Evolutionary conservation across 2,797 vertebrate species (phyloP), one percentile per base, ranked within the genome.

Genomic region (Botia almorhae): DNA sequence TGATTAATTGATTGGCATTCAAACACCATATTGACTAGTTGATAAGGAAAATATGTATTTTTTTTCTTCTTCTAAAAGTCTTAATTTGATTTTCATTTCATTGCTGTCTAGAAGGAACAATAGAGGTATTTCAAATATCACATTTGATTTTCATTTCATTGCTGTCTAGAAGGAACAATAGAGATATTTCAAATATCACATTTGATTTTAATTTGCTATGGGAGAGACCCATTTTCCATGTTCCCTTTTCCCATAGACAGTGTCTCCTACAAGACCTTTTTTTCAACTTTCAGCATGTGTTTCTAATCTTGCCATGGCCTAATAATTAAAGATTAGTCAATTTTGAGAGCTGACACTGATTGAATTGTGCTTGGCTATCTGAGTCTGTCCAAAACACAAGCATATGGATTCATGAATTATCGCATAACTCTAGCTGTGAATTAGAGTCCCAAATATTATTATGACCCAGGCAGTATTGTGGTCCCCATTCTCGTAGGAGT

Each of bases 401-500:
- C 82, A 83, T 87, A 87, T 87, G 83, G 84, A 63, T 81, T 78
- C 81, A 86, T 81, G 36, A 55, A 61, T 84, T 69, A 83, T 87
- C 82, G 77, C 76, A 83, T 81, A 78, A 53, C 80, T 82, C 83
- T 87, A 63, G 82, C 82, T 84, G 83, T 51, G 82, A 82, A 75
- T 87, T 82, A 77, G 69, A 82, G 85, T 78, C 77, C 84, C 70
- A 11, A 70, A 86, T 80, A 86, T 84, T 83, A 87, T 89, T 84
- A 82, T 61, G 80, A 74, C 70, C 78, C 82, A 86, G 85, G 81
- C 84, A 46, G 60, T 50, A 82, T 82, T 51, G 58, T 72, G 65
- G 56, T 85, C 83, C 82, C 83, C 81, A 86, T 13, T 7, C 17
- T 68, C 85, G 89, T 89, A 90, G 85, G 88, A 87, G 80, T 83